phyloP scores from a whole-genome alignment of 2,113 vertebrate species.

The Galemys pyrenaicus region DNA sequence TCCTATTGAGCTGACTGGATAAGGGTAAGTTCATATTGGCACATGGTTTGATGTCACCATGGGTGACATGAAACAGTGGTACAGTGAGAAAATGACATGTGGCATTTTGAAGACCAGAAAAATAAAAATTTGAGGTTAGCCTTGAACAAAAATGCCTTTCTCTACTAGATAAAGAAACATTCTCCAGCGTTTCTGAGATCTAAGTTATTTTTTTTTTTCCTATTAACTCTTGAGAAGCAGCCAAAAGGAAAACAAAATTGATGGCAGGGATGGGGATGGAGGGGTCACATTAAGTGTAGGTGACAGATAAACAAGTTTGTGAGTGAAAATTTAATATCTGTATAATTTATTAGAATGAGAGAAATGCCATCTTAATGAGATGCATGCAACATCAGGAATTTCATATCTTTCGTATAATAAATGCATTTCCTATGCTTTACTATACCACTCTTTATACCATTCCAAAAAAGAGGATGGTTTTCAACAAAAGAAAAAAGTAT shows the following conservation, averaged over 20 bases:
- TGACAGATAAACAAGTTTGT: background rate
- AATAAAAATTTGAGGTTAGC: slow-evolving; percentile 64
- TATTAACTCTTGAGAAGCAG: slow-evolving; percentile 22
- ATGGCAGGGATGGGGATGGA: background rate
- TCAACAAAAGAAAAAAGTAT: background rate
- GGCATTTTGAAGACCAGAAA: slow-evolving; percentile 61
- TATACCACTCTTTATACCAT: background rate
- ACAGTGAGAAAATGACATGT: slow-evolving; percentile 9
- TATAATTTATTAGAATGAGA: background rate
- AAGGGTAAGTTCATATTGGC: slow-evolving; percentile 47
- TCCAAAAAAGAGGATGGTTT: background rate
- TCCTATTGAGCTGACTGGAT: slow-evolving; percentile 34
- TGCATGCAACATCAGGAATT: slow-evolving; percentile 16
- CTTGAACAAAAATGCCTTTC: slow-evolving; percentile 3
- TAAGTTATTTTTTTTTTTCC: background rate
- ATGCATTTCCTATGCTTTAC: background rate
- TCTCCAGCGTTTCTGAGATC: background rate
- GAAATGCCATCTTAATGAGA: background rate
- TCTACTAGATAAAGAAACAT: slow-evolving; percentile 6
- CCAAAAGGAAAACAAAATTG: slow-evolving; percentile 27
- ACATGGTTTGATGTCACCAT: slow-evolving; percentile 58
- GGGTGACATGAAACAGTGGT: slow-evolving; percentile 49
- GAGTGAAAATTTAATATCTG: slow-evolving; percentile 23
- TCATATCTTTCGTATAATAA: background rate
- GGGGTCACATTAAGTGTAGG: background rate